phyloP scores from a whole-genome alignment of 2,797 vertebrate species.

The Sebastes dallii region DNA sequence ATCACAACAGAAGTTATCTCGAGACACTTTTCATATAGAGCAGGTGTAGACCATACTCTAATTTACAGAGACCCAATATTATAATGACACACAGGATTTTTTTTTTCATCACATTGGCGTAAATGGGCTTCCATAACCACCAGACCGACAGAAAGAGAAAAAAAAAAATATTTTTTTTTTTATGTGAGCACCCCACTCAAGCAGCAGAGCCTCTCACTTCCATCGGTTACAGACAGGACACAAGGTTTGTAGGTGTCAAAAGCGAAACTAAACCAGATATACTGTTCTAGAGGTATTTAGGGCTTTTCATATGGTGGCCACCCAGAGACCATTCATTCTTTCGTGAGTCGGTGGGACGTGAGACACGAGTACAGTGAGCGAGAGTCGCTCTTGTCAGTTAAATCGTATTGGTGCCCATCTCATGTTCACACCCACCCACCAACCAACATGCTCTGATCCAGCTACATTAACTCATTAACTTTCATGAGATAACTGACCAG shows the following conservation, averaged over 20 bases:
- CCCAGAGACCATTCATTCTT: neutral
- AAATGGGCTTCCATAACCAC: neutral
- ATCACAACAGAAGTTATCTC: too few relatives aligned
- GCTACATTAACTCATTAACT: neutral
- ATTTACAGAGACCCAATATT: neutral
- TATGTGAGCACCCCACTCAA: neutral
- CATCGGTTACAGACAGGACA: conserved; percentile 1
- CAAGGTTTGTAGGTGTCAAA: neutral
- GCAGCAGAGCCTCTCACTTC: neutral
- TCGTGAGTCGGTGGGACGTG: neutral
- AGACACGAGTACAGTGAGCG: conserved; percentile 14
- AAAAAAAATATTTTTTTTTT: neutral
- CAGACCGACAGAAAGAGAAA: conserved; percentile 3
- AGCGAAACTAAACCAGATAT: conserved; percentile 10
- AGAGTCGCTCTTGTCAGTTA: conserved; percentile 18
- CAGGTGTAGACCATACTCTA: too few relatives aligned
- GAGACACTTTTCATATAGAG: too few relatives aligned
- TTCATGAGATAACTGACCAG: neutral
- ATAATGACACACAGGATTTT: neutral
- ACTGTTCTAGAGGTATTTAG: conserved; percentile 35
- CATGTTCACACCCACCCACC: neutral
- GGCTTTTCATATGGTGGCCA: neutral
- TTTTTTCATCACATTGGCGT: neutral
- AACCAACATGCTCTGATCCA: neutral
- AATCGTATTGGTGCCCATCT: neutral